Conservation (phyloP, 2,888 invertebrate genomes). For the Mythimna vitellina region DNA sequence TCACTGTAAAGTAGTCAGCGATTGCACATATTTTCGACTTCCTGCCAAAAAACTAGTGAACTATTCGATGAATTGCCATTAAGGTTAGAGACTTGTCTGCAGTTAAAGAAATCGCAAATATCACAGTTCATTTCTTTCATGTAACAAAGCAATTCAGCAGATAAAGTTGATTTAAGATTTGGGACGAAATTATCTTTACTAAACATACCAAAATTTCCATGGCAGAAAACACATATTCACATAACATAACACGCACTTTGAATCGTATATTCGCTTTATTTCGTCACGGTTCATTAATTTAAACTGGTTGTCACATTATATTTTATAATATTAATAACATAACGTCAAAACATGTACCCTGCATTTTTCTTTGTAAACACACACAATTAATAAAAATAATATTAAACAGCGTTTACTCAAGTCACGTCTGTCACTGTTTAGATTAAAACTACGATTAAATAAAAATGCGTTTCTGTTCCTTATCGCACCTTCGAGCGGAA, state of each 20-base stretch:
- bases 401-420: constrained; percentile 3
- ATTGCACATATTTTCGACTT: too few relatives aligned
- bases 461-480: constrained; percentile 31
- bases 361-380: background rate
- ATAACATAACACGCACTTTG: background rate
- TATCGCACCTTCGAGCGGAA: constrained; percentile 17
- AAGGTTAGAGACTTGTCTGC: background rate
- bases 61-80: background rate
- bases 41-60: background rate
- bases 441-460: constrained; percentile 30
- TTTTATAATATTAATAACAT: constrained; percentile 7
- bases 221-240: background rate
- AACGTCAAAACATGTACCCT: background rate
- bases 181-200: too few relatives aligned
- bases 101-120: background rate
- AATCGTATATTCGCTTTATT: background rate
- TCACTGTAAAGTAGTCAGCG: too few relatives aligned
- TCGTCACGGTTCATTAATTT: background rate
- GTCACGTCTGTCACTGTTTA: constrained; percentile 9
- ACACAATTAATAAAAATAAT: background rate
- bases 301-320: background rate
- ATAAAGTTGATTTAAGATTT: background rate
- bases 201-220: constrained; percentile 24
- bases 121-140: background rate
- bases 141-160: too few relatives aligned